A percentile compares a stretch with the other conserved stretches of the same genome.
These are phyloP conservation scores for Stenodera caucasica DNA, from an alignment of 2,888 invertebrate genomes.

Conservation along the genomic window DNA sequence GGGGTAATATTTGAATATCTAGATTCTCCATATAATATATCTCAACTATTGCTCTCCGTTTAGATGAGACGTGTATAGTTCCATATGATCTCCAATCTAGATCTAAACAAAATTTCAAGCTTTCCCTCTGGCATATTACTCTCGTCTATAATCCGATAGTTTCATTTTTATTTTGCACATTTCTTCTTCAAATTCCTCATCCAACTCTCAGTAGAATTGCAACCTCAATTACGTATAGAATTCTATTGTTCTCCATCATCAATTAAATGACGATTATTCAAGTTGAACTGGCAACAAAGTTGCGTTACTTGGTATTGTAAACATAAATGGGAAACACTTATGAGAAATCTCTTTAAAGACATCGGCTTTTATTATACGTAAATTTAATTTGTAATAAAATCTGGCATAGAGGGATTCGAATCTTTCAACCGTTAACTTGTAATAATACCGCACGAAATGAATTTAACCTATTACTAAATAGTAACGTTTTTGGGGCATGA, in stretches of 20 bases:
- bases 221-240: too few relatives aligned
- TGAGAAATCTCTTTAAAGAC: conserved; percentile 9
- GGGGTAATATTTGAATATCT: background rate
- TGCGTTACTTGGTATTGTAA: background rate
- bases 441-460: conserved; percentile 1
- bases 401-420: background rate
- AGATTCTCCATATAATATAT: background rate
- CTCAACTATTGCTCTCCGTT: too few relatives aligned
- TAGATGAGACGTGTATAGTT: background rate
- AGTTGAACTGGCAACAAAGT: background rate
- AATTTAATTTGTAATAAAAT: conserved; percentile 11
- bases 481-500: background rate
- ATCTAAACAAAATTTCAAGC: conserved; percentile 17
- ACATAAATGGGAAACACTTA: background rate
- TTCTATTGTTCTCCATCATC: background rate
- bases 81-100: conserved; percentile 6
- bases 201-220: too few relatives aligned
- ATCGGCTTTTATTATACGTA: background rate
- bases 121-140: too few relatives aligned
- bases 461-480: background rate
- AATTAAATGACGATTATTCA: background rate
- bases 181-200: too few relatives aligned
- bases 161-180: too few relatives aligned
- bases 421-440: conserved; percentile 4
- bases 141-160: too few relatives aligned